Evolutionary conservation across 2,888 invertebrate genomes (phyloP).

Genomic region (Enchytraeus crypticus): DNA sequence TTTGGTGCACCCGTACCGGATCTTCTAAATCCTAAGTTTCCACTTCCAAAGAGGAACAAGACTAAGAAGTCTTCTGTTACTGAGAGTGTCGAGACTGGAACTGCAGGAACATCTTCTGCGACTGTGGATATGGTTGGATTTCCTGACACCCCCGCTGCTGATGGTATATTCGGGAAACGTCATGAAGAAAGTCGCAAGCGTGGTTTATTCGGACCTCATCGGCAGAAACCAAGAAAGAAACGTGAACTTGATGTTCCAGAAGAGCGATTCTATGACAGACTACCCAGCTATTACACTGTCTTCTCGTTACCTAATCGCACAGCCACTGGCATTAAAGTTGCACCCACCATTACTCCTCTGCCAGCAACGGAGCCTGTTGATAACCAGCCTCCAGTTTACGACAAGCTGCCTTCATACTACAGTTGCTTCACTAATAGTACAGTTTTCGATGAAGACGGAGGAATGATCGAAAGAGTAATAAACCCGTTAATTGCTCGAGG

Average conservation of each 20-base stretch:
- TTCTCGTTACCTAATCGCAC: slow-evolving; percentile 31
- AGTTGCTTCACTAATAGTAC: slow-evolving; percentile 45
- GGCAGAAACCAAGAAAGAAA: slow-evolving; percentile 46
- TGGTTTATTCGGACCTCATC: slow-evolving; percentile 31
- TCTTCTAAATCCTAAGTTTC: too few species aligned
- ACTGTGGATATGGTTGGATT: too few species aligned
- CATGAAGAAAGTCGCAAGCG: background rate
- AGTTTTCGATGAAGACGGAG: slow-evolving; percentile 33
- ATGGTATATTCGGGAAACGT: too few species aligned
- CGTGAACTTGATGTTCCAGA: slow-evolving; percentile 51
- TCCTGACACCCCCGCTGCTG: too few species aligned
- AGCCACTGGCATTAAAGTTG: slow-evolving; percentile 1
- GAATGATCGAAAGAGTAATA: background rate
- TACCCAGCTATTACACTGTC: slow-evolving; percentile 40
- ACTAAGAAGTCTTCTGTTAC: too few species aligned
- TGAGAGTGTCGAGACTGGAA: too few species aligned
- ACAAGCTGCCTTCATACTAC: slow-evolving; percentile 41
- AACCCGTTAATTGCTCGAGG: too few species aligned
- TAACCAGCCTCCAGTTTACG: slow-evolving; percentile 5
- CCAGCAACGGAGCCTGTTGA: slow-evolving; percentile 15
- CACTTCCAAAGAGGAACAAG: too few species aligned
- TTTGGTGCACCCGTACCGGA: too few species aligned
- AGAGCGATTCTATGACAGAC: slow-evolving; percentile 32
- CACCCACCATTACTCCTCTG: background rate
- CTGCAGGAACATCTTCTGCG: too few species aligned